A percentile compares a stretch with the other conserved stretches of the same genome.
phyloP scores from a whole-genome alignment of 2,113 vertebrate species.

The Ploceus nigricollis region DNA sequence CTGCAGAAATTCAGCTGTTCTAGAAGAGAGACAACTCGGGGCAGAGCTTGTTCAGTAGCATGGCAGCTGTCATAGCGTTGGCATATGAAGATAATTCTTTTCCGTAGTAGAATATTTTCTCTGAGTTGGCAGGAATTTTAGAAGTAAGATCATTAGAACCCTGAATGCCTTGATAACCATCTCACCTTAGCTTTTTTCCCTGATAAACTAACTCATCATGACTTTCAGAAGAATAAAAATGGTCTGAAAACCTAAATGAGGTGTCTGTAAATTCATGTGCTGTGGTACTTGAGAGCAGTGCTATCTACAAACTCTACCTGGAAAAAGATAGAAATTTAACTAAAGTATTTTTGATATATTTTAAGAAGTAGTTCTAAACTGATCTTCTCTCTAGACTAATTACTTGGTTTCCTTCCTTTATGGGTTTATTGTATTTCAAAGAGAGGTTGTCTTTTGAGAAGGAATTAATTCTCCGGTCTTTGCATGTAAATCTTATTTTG shows the following conservation, averaged over 20 bases:
- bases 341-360: not conserved
- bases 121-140: constrained; percentile 39
- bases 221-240: not conserved
- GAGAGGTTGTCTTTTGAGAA: not conserved
- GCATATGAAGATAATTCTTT: not conserved
- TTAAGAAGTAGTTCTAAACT: not conserved
- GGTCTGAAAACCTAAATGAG: not conserved
- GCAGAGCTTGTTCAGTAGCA: constrained; percentile 15
- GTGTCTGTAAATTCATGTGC: not conserved
- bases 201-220: not conserved
- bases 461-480: not conserved
- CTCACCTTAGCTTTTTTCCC: not conserved
- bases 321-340: not conserved
- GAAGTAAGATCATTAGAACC: not conserved
- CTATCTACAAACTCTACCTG: not conserved
- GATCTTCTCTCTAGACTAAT: not conserved
- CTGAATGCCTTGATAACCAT: constrained; percentile 27
- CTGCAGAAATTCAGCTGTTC: not conserved
- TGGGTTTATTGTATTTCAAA: not conserved
- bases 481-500: not conserved
- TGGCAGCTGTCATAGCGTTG: constrained; percentile 13
- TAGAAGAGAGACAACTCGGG: not conserved
- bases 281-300: not conserved
- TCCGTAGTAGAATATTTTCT: constrained; percentile 8
- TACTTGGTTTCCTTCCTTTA: not conserved